Conservation (phyloP, 2,888 invertebrate genomes). For the Phyto melanocephala region DNA sequence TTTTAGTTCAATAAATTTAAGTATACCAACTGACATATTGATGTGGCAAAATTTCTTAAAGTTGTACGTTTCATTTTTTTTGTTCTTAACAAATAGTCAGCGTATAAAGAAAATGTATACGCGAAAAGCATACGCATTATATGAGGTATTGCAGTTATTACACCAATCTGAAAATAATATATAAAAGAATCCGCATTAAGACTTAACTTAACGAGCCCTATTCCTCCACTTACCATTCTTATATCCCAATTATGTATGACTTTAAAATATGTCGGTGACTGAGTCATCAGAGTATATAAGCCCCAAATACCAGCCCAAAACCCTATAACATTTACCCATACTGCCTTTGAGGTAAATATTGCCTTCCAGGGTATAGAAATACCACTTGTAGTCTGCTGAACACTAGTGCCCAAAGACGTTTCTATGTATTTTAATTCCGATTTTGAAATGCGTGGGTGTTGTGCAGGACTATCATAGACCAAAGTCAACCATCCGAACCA, state of each 20-base stretch:
- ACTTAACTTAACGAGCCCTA: no score
- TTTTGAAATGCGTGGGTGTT: conserved; percentile 83
- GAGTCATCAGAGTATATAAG: conserved; percentile 84
- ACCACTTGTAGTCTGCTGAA: conserved; percentile 72
- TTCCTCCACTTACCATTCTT: conserved; percentile 81
- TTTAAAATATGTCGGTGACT: conserved; percentile 85
- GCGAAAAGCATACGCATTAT: conserved; percentile 82
- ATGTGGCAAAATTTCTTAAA: conserved; percentile 83
- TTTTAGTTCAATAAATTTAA: no score
- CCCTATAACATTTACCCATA: conserved; percentile 83
- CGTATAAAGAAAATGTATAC: conserved; percentile 80
- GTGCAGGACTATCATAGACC: conserved; percentile 83
- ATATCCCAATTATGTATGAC: conserved; percentile 85
- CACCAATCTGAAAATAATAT: conserved; percentile 80
- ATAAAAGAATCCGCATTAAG: no score
- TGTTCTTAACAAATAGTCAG: conserved; percentile 82
- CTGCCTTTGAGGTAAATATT: conserved; percentile 82
- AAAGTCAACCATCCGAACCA: conserved; percentile 82
- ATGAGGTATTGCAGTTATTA: conserved; percentile 83
- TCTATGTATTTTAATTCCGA: conserved; percentile 82
- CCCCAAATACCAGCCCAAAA: conserved; percentile 86
- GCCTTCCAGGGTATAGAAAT: conserved; percentile 82
- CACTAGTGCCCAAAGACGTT: conserved; percentile 80
- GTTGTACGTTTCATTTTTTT: conserved; percentile 82
- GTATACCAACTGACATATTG: conserved; percentile 80